Percentiles rank a stretch among this genome's conserved stretches.
Evolutionary conservation across 2,113 vertebrate genomes (phyloP).

Genomic region (Triplophysa dalaica): DNA sequence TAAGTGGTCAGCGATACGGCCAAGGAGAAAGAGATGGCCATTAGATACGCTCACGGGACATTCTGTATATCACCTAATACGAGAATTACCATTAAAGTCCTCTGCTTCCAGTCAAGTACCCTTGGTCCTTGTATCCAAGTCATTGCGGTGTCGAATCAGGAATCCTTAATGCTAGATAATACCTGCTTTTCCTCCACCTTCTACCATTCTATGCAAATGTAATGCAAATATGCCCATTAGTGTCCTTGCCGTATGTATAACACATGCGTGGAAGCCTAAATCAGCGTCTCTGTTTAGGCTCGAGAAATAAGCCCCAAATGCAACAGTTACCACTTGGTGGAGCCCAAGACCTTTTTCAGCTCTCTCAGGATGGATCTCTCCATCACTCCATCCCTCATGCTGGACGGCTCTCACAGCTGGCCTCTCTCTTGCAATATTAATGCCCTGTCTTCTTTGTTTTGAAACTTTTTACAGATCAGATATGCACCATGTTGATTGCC

Average conservation of each 20-base stretch:
- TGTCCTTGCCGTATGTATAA: conserved; percentile 1
- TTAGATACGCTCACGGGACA: conserved; percentile 9
- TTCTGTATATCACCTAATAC: conserved; percentile 26
- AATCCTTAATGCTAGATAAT: neutral
- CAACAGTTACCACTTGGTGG: conserved; percentile 58
- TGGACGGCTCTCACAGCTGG: conserved; percentile 53
- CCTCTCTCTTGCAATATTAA: conserved; percentile 59
- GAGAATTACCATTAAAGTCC: conserved; percentile 16
- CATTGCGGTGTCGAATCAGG: neutral
- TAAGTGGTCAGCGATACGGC: conserved; percentile 11
- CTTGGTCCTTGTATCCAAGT: conserved; percentile 8
- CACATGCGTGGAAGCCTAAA: neutral
- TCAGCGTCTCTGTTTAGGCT: neutral
- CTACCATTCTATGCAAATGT: conserved; percentile 19
- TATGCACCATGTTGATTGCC: conserved; percentile 53
- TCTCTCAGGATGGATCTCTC: conserved; percentile 26
- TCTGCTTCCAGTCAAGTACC: conserved; percentile 21
- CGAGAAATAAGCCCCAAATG: conserved; percentile 7
- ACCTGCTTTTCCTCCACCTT: neutral
- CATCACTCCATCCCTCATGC: conserved; percentile 44
- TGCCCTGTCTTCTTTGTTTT: conserved; percentile 60
- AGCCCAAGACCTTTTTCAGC: conserved; percentile 54
- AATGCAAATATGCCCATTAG: conserved; percentile 5
- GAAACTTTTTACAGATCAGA: conserved; percentile 62
- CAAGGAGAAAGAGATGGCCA: conserved; percentile 17